Evolutionary conservation across 2,113 vertebrate species (phyloP).

Genomic region (Nymphicus hollandicus): DNA sequence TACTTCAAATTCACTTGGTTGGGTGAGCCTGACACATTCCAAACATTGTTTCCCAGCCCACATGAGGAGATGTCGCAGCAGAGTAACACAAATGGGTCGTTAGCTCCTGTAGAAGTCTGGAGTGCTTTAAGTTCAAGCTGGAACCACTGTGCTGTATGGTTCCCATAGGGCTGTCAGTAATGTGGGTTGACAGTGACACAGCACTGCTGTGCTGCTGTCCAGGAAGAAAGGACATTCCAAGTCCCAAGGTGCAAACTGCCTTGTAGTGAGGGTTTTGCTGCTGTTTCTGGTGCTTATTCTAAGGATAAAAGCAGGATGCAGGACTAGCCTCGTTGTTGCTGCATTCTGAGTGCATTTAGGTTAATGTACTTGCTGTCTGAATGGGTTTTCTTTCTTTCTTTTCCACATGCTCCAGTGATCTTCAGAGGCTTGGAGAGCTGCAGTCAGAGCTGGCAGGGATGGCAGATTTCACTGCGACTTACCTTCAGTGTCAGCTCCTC

Average conservation of each 20-base stretch:
- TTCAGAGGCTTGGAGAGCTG: constrained; percentile 91
- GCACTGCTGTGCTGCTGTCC: not conserved
- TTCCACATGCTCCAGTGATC: constrained; percentile 77
- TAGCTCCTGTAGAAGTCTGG: not conserved
- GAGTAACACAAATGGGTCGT: not conserved
- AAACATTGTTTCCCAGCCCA: not conserved
- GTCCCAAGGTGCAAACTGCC: not conserved
- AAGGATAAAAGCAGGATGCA: not conserved
- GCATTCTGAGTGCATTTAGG: not conserved
- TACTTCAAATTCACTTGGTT: not conserved
- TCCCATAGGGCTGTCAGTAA: not conserved
- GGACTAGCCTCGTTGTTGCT: not conserved
- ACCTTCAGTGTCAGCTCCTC: constrained; percentile 92
- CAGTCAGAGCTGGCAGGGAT: constrained; percentile 92
- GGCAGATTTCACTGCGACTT: constrained; percentile 94
- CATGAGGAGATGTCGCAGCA: not conserved
- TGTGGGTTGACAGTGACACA: not conserved
- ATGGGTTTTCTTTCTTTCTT: not conserved
- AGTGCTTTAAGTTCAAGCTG: not conserved
- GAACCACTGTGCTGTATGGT: not conserved
- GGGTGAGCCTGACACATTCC: not conserved
- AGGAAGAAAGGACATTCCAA: not conserved
- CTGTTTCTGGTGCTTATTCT: not conserved
- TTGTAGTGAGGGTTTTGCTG: not conserved
- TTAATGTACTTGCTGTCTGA: not conserved